phyloP scores from a whole-genome alignment of 2,888 invertebrate species.

The Bursaphelenchus okinawaensis region DNA sequence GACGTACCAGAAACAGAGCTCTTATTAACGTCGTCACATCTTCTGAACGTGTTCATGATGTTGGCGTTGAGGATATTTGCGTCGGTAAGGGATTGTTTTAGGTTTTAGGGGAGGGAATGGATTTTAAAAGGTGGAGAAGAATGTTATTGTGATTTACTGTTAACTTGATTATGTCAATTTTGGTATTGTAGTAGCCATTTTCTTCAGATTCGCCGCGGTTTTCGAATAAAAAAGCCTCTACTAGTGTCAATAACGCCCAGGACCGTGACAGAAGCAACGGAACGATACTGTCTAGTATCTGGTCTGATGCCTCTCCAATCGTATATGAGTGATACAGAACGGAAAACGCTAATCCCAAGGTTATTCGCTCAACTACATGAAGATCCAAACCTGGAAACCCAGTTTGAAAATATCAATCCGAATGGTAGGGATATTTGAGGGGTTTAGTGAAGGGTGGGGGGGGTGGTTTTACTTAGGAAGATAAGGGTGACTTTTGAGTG shows the following conservation, averaged over 20 bases:
- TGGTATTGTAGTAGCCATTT: background rate
- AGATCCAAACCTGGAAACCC: background rate
- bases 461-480: too few relatives aligned
- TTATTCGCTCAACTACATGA: background rate
- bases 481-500: too few relatives aligned
- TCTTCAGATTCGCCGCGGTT: background rate
- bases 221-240: background rate
- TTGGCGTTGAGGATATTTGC: slow-evolving; percentile 36
- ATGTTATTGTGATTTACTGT: too few relatives aligned
- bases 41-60: slow-evolving; percentile 30
- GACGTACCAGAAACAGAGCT: slow-evolving; percentile 8
- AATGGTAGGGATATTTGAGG: too few relatives aligned
- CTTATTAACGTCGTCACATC: slow-evolving; percentile 30
- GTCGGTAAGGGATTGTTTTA: slow-evolving; percentile 19
- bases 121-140: too few relatives aligned
- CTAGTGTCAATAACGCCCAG: background rate
- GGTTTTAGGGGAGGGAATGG: too few relatives aligned
- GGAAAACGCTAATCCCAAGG: background rate
- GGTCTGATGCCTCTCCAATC: background rate
- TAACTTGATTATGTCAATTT: too few relatives aligned
- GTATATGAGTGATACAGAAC: background rate
- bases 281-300: background rate
- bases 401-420: background rate
- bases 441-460: too few relatives aligned
- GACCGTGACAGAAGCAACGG: background rate